Conservation (phyloP, 1,140 invertebrate species). For the Bombus affinis region DNA sequence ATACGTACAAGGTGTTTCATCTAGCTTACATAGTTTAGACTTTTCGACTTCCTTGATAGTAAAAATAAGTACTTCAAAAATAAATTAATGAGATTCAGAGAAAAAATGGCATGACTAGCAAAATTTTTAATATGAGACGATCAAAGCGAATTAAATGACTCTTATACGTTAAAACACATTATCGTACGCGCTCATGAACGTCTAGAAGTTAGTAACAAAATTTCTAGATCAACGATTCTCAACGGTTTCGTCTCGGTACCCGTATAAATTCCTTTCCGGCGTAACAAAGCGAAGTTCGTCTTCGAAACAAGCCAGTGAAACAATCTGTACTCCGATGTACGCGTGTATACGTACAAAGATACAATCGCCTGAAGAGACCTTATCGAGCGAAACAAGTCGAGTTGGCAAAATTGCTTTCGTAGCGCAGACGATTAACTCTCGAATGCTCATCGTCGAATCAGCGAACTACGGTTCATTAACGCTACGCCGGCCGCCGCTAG, state of each 20-base stretch:
- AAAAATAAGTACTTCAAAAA: not conserved
- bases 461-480: slow-evolving; percentile 58
- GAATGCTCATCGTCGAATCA: slow-evolving; percentile 57
- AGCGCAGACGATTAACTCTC: slow-evolving; percentile 52
- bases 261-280: too few species aligned
- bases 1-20: not conserved
- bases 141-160: too few species aligned
- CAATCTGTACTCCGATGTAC: not conserved
- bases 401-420: slow-evolving; percentile 53
- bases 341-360: not conserved
- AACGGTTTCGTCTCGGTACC: too few species aligned
- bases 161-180: too few species aligned
- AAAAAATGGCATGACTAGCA: not conserved
- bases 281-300: too few species aligned
- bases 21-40: not conserved
- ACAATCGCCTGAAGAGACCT: slow-evolving; percentile 40
- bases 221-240: too few species aligned
- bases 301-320: not conserved
- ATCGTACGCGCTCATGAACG: too few species aligned
- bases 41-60: too few species aligned
- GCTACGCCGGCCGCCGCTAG: not conserved
- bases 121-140: not conserved
- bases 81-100: not conserved
- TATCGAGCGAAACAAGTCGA: slow-evolving; percentile 53
- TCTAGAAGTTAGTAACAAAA: too few species aligned